Evolutionary conservation across 2,888 invertebrate genomes (phyloP).

Genomic region (Creontiades dilutus): DNA sequence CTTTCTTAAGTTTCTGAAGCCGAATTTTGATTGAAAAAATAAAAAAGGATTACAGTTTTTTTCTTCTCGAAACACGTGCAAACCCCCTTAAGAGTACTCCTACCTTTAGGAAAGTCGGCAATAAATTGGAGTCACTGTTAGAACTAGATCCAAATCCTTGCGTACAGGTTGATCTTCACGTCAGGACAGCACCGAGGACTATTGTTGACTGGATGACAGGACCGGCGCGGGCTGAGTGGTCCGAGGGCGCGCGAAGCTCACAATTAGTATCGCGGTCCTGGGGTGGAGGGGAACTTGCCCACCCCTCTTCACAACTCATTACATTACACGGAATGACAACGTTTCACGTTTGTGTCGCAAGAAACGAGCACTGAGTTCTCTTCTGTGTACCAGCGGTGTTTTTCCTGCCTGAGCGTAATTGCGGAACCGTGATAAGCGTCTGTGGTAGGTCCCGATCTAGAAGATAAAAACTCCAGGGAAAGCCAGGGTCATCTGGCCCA

Average conservation of each 20-base stretch:
- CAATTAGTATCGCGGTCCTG: neutral
- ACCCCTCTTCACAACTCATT: neutral
- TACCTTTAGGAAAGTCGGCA: too few relatives aligned
- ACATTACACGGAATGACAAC: neutral
- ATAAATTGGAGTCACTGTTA: too few relatives aligned
- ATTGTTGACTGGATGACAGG: too few relatives aligned
- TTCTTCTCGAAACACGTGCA: too few relatives aligned
- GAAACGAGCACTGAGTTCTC: neutral
- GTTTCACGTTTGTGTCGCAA: neutral
- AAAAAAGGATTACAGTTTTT: too few relatives aligned
- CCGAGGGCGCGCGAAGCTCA: neutral
- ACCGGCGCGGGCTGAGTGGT: too few relatives aligned
- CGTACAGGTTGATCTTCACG: too few relatives aligned
- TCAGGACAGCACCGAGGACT: too few relatives aligned
- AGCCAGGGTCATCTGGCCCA: conserved; percentile 17
- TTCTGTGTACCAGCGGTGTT: neutral
- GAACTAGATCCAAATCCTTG: too few relatives aligned
- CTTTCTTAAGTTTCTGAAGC: too few relatives aligned
- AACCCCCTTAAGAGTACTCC: too few relatives aligned
- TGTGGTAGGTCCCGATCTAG: neutral
- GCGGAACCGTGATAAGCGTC: conserved; percentile 39
- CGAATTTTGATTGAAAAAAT: too few relatives aligned
- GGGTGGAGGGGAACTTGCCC: neutral
- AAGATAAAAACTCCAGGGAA: neutral
- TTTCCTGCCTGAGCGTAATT: conserved; percentile 9